Conservation (phyloP, 2,888 invertebrate genomes). For the Drosophila gaucha region DNA sequence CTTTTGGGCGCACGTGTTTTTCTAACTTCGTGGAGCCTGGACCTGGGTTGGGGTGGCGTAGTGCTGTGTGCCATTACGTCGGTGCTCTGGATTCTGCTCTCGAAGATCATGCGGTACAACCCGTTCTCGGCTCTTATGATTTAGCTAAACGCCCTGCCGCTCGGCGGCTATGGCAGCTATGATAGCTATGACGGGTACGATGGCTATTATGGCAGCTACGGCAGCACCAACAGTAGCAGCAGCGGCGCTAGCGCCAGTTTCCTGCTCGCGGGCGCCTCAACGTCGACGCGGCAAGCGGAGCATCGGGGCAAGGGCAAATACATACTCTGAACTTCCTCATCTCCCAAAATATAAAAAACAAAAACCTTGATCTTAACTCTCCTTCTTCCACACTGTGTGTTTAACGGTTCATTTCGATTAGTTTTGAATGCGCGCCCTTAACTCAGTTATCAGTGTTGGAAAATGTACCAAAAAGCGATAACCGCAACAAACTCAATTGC, state of each 20-base stretch:
- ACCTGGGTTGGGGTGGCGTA: constrained; percentile 94
- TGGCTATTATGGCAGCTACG: constrained; percentile 63
- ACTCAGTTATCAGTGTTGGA: constrained; percentile 52
- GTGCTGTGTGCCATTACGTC: constrained; percentile 93
- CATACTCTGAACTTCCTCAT: constrained; percentile 52
- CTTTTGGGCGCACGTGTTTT: constrained; percentile 90
- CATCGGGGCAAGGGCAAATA: constrained; percentile 73
- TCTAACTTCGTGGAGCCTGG: constrained; percentile 92
- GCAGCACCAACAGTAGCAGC: constrained; percentile 65
- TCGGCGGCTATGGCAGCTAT: constrained; percentile 67
- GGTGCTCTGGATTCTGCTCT: constrained; percentile 93
- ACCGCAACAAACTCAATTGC: constrained; percentile 59
- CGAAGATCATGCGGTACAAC: constrained; percentile 95
- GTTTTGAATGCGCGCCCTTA: constrained; percentile 9
- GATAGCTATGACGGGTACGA: constrained; percentile 53
- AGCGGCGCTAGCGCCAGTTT: constrained; percentile 69
- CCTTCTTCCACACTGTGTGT: constrained; percentile 22
- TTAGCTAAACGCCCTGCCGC: constrained; percentile 84
- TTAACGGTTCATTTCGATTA: constrained; percentile 20
- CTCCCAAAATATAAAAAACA: not conserved
- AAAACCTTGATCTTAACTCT: constrained; percentile 15
- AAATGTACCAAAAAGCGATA: constrained; percentile 57
- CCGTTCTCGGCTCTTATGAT: constrained; percentile 91
- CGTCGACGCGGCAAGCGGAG: constrained; percentile 75
- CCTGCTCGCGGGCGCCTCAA: constrained; percentile 53